These are phyloP conservation scores for Tetropium fuscum DNA, from an alignment of 2,888 invertebrate species.

Conservation along the genomic window DNA sequence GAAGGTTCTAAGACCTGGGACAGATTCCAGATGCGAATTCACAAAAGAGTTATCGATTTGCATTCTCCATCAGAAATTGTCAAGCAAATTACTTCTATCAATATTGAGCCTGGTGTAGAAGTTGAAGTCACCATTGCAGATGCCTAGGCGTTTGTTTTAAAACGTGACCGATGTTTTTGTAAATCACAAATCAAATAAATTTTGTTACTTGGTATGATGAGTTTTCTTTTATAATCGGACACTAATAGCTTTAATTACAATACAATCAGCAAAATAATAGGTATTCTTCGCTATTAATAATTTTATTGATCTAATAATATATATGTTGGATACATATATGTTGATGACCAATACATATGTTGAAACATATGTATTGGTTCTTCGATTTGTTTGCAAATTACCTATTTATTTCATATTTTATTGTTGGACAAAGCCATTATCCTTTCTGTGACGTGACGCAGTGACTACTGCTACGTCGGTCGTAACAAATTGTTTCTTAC, in stretches of 20 bases:
- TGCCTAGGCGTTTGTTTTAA: slow-evolving; percentile 65
- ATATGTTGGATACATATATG: no score
- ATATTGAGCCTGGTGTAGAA: slow-evolving; percentile 99
- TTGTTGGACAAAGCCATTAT: no score
- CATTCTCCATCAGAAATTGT: slow-evolving; percentile 99
- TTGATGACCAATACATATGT: no score
- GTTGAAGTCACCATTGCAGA: slow-evolving; percentile 99
- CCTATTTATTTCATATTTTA: no score
- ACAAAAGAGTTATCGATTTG: slow-evolving; percentile 98
- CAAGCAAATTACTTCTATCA: slow-evolving; percentile 99
- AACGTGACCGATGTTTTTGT: slow-evolving; percentile 10
- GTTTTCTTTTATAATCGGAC: background rate
- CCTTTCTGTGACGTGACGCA: no score
- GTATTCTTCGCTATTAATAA: no score
- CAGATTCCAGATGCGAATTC: slow-evolving; percentile 94
- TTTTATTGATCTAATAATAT: no score
- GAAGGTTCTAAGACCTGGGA: slow-evolving; percentile 99
- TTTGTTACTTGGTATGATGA: background rate
- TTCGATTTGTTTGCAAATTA: no score
- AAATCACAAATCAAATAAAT: slow-evolving; percentile 5
- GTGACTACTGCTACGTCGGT: background rate
- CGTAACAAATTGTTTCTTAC: background rate
- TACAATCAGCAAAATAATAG: no score
- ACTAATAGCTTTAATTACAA: no score
- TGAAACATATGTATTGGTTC: no score